Evolutionary conservation across 2,113 vertebrate genomes (phyloP).

Genomic region (Craseonycteris thonglongyai): DNA sequence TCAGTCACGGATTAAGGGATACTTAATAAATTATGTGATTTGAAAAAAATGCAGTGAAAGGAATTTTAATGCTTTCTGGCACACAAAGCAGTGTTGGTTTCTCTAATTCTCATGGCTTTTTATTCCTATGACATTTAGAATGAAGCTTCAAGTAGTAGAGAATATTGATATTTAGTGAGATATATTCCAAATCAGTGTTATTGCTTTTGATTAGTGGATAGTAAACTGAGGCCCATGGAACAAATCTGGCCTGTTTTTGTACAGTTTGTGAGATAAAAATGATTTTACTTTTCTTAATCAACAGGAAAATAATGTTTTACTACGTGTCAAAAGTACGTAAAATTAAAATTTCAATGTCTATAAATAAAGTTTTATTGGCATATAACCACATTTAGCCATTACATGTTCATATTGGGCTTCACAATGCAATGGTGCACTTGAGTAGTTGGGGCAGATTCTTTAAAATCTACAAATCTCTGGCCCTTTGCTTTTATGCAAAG

Average conservation of each 20-base stretch:
- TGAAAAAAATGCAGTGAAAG: not conserved
- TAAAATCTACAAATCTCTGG: not conserved
- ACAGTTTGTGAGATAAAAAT: not conserved
- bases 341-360: not conserved
- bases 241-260: not conserved
- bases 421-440: not conserved
- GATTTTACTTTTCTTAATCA: not conserved
- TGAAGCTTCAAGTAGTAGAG: not conserved
- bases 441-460: not conserved
- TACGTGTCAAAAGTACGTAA: not conserved
- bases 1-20: not conserved
- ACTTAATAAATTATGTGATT: slow-evolving; percentile 31
- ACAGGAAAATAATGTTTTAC: not conserved
- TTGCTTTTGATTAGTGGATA: not conserved
- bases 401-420: not conserved
- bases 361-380: not conserved
- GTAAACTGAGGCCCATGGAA: not conserved
- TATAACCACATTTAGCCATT: not conserved
- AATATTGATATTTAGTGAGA: not conserved
- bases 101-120: not conserved
- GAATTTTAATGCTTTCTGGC: slow-evolving; percentile 18
- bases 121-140: not conserved
- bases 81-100: not conserved
- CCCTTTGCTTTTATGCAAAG: not conserved
- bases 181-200: not conserved